These are phyloP conservation scores for Hucho hucho DNA, from an alignment of 2,113 vertebrate species.

Conservation along the genomic window DNA sequence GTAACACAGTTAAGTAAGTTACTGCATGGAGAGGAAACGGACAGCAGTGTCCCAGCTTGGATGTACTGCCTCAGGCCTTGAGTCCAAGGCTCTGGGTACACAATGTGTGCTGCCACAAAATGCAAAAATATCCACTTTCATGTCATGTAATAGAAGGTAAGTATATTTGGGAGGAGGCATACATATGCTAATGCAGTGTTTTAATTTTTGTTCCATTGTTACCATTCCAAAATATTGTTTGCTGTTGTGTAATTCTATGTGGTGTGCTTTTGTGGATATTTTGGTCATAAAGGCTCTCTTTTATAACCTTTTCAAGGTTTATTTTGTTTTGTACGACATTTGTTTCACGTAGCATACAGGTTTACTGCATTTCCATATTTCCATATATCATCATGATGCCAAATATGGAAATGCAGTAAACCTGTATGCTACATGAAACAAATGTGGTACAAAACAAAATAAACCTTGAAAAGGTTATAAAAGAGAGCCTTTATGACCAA, in stretches of 20 bases:
- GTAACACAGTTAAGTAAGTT: constrained; percentile 26
- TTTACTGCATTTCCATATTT: too few relatives aligned
- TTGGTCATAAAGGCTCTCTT: neutral
- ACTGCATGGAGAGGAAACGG: neutral
- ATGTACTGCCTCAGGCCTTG: neutral
- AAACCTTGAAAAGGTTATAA: neutral
- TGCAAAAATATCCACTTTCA: constrained; percentile 13
- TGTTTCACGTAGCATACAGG: too few relatives aligned
- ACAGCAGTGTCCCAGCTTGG: neutral
- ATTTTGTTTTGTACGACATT: neutral
- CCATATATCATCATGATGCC: neutral
- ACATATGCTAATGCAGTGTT: neutral
- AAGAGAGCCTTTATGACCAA: neutral
- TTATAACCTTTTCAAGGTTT: neutral
- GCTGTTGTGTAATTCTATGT: neutral
- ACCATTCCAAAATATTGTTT: neutral
- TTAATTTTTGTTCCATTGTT: neutral
- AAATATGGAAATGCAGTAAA: too few relatives aligned
- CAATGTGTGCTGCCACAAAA: neutral
- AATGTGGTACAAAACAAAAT: neutral
- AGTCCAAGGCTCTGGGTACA: neutral
- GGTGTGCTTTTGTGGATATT: neutral
- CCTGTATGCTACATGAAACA: too few relatives aligned
- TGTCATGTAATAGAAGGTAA: neutral
- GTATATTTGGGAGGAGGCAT: constrained; percentile 4